A percentile compares a stretch with the other conserved stretches of the same genome.
Evolutionary conservation across 2,797 vertebrate species (phyloP).

Genomic region (Malurus leucopterus): DNA sequence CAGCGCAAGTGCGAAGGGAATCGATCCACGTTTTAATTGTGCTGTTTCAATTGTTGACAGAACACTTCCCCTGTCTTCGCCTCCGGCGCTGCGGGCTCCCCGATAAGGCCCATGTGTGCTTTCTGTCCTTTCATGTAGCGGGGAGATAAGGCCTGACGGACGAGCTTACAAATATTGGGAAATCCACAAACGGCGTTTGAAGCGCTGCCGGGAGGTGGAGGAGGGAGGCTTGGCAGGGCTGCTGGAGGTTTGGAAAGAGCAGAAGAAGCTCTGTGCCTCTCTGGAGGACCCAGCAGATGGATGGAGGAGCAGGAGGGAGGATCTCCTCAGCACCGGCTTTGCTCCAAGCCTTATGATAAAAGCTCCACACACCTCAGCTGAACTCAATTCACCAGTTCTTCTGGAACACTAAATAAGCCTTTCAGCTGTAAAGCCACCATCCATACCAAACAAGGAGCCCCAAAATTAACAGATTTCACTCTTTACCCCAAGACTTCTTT

Average conservation of each 20-base stretch:
- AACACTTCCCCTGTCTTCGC: conserved; percentile 6
- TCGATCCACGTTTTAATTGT: not conserved
- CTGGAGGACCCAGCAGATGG: fast-evolving
- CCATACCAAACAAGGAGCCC: fast-evolving
- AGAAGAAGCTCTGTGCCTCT: not conserved
- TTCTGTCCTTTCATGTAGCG: conserved; percentile 35
- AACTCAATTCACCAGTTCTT: not conserved
- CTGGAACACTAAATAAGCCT: not conserved
- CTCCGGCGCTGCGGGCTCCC: not conserved
- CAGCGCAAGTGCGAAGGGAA: not conserved
- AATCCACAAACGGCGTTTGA: conserved; percentile 16
- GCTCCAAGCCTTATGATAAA: not conserved
- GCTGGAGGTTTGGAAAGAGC: not conserved
- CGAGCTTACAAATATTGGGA: conserved; percentile 56
- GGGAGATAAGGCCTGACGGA: conserved; percentile 57
- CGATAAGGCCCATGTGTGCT: conserved; percentile 40
- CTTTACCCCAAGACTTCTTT: fast-evolving
- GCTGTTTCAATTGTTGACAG: conserved; percentile 8
- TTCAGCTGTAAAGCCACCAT: not conserved
- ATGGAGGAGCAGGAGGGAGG: not conserved
- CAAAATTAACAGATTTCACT: fast-evolving
- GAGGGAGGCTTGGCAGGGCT: not conserved
- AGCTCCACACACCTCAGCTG: not conserved
- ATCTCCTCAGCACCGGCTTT: not conserved
- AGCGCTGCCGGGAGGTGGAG: not conserved